These are phyloP conservation scores for Ibidorhyncha struthersii DNA, from an alignment of 2,113 vertebrate species.

Conservation along the genomic window DNA sequence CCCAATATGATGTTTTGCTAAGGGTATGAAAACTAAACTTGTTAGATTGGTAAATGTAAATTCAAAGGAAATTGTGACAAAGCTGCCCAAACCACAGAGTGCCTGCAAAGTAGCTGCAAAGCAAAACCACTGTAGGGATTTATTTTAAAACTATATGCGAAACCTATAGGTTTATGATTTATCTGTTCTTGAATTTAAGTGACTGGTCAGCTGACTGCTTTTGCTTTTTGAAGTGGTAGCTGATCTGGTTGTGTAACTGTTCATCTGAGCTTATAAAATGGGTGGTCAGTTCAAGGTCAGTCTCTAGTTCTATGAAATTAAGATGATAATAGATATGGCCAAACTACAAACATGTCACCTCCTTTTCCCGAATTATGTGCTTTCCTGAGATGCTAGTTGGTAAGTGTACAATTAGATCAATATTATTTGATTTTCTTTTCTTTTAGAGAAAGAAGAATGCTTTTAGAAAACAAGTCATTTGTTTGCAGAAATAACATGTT, in stretches of 20 bases:
- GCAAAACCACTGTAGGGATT: not conserved
- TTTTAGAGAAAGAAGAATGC: not conserved
- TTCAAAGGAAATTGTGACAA: not conserved
- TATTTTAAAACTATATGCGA: not conserved
- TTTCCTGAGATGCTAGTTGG: not conserved
- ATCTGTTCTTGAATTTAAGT: not conserved
- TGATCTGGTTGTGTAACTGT: not conserved
- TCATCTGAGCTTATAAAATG: not conserved
- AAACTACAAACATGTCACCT: not conserved
- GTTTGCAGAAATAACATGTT: not conserved
- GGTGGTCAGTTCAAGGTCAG: not conserved
- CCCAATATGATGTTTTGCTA: not conserved
- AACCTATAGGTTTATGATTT: not conserved
- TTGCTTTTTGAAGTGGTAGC: not conserved
- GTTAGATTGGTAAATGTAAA: not conserved
- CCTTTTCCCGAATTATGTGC: not conserved
- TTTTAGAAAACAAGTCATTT: not conserved
- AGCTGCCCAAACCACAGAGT: not conserved
- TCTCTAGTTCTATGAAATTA: slow-evolving; percentile 8
- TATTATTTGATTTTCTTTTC: slow-evolving; percentile 29
- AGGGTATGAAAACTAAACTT: not conserved
- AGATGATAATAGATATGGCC: not conserved
- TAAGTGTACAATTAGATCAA: slow-evolving; percentile 13
- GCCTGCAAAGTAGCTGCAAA: not conserved
- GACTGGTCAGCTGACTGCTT: not conserved